phyloP scores from a whole-genome alignment of 1,140 invertebrate genomes.

The Drosophila mauritiana region DNA sequence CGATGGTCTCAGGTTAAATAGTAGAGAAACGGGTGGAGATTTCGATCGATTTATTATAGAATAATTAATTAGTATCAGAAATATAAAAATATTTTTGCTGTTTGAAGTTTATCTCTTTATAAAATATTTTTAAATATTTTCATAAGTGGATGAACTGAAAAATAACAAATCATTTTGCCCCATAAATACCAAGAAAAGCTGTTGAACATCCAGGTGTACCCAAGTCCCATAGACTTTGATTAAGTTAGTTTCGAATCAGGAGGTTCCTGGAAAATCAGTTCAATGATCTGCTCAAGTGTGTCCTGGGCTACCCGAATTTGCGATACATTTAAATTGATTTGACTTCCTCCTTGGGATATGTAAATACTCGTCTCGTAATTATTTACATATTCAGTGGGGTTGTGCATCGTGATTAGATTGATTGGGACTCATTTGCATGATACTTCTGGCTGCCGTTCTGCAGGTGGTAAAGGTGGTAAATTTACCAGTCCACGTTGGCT shows the following conservation, averaged over 20 bases:
- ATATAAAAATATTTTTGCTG: too few species aligned
- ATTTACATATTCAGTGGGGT: slow-evolving; percentile 41
- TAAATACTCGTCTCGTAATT: slow-evolving; percentile 39
- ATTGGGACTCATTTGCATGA: slow-evolving; percentile 45
- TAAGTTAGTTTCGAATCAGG: slow-evolving; percentile 9
- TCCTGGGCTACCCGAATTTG: slow-evolving; percentile 21
- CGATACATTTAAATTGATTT: slow-evolving; percentile 17
- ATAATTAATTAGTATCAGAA: too few species aligned
- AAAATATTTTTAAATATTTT: not conserved
- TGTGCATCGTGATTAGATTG: slow-evolving; percentile 49
- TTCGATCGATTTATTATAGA: too few species aligned
- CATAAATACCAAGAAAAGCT: too few species aligned
- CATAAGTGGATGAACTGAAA: too few species aligned
- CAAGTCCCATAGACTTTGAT: slow-evolving; percentile 2
- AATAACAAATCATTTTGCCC: too few species aligned
- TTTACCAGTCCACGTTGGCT: slow-evolving; percentile 13
- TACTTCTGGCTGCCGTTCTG: slow-evolving; percentile 28
- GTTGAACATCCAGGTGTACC: too few species aligned
- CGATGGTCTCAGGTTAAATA: not conserved
- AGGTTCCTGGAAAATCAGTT: slow-evolving; percentile 4
- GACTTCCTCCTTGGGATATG: slow-evolving; percentile 26
- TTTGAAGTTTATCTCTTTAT: too few species aligned
- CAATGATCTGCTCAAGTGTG: not conserved
- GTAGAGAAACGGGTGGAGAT: not conserved
- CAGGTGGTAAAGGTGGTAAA: slow-evolving; percentile 9